Conservation (phyloP, 1,140 invertebrate species). For the Pseudomyrmex concolor region DNA sequence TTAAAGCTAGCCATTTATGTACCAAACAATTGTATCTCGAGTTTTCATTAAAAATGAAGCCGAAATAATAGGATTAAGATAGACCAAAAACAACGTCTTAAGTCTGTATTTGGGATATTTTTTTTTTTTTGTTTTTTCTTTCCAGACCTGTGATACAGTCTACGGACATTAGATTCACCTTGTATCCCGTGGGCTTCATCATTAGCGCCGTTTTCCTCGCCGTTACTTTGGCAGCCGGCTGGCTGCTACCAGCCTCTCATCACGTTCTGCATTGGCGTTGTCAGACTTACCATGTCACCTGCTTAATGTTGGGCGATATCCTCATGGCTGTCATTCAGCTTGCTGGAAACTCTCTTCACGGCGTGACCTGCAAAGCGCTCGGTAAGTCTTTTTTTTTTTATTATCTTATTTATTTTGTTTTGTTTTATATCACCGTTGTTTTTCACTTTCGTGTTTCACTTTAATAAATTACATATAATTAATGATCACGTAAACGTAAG, state of each 20-base stretch:
- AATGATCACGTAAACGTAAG: slow-evolving; percentile 33
- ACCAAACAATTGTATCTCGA: no score
- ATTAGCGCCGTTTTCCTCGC: slow-evolving; percentile 91
- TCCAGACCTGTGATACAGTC: slow-evolving; percentile 75
- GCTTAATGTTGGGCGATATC: slow-evolving; percentile 91
- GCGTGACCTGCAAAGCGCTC: slow-evolving; percentile 87
- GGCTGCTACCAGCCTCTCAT: slow-evolving; percentile 91
- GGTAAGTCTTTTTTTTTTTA: slow-evolving; percentile 86
- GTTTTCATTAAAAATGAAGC: no score
- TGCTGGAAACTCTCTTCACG: slow-evolving; percentile 86
- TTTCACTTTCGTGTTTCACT: neutral
- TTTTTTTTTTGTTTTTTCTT: slow-evolving; percentile 16
- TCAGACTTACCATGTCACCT: slow-evolving; percentile 93
- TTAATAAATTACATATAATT: neutral
- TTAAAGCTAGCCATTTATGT: no score
- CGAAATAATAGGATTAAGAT: neutral
- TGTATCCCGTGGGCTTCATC: slow-evolving; percentile 91
- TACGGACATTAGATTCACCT: slow-evolving; percentile 86
- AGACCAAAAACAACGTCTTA: neutral
- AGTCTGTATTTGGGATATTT: neutral
- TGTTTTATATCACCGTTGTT: slow-evolving; percentile 42
- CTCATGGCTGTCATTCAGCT: slow-evolving; percentile 91
- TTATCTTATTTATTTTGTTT: slow-evolving; percentile 65
- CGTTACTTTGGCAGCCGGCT: slow-evolving; percentile 90
- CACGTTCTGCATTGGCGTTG: slow-evolving; percentile 94